Evolutionary conservation across 2,113 vertebrate species (phyloP).

Genomic region (human (Homo sapiens)): DNA sequence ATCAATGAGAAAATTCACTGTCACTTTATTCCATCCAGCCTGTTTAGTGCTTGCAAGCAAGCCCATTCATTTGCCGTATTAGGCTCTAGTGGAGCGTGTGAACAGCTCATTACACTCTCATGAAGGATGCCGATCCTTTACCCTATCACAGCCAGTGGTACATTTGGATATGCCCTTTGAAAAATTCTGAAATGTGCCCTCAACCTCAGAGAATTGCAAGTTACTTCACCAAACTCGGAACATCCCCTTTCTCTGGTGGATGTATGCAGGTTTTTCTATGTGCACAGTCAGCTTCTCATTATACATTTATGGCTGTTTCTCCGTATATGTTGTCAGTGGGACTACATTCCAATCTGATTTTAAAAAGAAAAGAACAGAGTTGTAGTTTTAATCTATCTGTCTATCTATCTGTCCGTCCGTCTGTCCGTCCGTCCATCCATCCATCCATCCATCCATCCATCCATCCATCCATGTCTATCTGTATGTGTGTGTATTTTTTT

Average conservation of each 20-base stretch:
- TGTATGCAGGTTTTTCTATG: not conserved
- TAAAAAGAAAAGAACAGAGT: not conserved
- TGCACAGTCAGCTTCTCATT: not conserved
- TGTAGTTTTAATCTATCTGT: not conserved
- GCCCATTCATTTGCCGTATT: slow-evolving; percentile 21
- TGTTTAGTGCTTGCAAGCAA: not conserved
- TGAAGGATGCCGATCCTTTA: not conserved
- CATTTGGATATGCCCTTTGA: not conserved
- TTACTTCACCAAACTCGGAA: not conserved
- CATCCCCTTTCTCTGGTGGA: not conserved
- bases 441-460: no score
- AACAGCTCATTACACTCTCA: not conserved
- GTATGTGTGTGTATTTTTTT: not conserved
- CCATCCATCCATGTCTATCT: no score
- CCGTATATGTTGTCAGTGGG: not conserved
- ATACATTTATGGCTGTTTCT: not conserved
- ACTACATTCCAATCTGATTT: not conserved
- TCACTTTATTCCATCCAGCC: not conserved
- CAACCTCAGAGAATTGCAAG: not conserved
- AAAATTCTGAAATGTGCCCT: not conserved
- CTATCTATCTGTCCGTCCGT: no score
- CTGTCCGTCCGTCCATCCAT: accelerated
- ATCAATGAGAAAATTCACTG: not conserved
- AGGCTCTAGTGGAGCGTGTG: not conserved
- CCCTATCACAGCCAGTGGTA: not conserved